phyloP scores from a whole-genome alignment of 1,140 invertebrate species.

The Stegodyphus dumicola region DNA sequence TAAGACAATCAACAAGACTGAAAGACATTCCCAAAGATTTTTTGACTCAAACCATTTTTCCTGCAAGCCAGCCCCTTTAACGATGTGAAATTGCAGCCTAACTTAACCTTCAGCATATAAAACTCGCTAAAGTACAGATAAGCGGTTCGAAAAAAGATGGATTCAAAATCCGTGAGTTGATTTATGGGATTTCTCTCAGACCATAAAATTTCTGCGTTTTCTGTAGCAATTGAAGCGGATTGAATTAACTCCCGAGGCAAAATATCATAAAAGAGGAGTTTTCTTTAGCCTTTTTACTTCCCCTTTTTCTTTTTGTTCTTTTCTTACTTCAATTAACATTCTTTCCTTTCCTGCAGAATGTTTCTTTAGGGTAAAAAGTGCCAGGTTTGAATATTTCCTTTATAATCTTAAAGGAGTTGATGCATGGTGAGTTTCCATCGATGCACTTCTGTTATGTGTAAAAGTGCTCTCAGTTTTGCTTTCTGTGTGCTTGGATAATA shows the following conservation, averaged over 20 bases:
- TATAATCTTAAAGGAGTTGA: neutral
- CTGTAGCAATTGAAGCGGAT: constrained; percentile 38
- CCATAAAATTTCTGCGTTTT: constrained; percentile 56
- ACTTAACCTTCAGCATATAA: constrained; percentile 53
- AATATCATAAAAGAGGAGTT: constrained; percentile 35
- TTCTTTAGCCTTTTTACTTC: constrained; percentile 2
- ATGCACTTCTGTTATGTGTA: too few species aligned
- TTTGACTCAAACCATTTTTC: too few species aligned
- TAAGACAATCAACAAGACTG: too few species aligned
- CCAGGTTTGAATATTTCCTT: too few species aligned
- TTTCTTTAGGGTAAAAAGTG: too few species aligned
- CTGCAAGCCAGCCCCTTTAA: too few species aligned
- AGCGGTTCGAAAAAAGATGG: constrained; percentile 49
- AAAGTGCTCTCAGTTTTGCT: too few species aligned
- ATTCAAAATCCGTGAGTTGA: constrained; percentile 57
- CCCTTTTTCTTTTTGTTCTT: neutral
- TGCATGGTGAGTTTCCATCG: too few species aligned
- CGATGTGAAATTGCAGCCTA: constrained; percentile 24
- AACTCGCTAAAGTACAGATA: constrained; percentile 56
- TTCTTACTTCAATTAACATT: neutral
- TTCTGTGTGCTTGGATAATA: too few species aligned
- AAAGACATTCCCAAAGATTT: too few species aligned
- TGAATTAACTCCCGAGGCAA: constrained; percentile 44
- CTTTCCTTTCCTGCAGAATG: too few species aligned
- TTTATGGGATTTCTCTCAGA: constrained; percentile 54